These are phyloP conservation scores for Mesoclemmys tuberculata DNA, from an alignment of 2,113 vertebrate genomes.

Conservation along the genomic window DNA sequence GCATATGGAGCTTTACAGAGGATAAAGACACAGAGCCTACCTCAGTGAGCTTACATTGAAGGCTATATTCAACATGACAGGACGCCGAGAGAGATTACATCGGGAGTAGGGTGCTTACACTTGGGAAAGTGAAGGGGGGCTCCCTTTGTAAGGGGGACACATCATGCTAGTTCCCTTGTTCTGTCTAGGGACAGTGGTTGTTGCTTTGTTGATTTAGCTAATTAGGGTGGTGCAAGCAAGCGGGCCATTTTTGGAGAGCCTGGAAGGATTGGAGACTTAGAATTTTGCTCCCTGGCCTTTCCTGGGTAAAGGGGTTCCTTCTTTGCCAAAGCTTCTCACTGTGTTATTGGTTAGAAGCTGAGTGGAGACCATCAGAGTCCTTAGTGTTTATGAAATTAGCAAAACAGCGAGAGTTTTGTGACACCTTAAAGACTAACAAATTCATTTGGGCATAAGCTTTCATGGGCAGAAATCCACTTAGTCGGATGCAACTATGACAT, in stretches of 20 bases:
- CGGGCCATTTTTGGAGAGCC: neutral
- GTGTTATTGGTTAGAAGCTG: neutral
- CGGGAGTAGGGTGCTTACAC: neutral
- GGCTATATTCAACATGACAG: neutral
- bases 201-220: neutral
- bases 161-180: neutral
- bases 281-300: neutral
- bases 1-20: rapidly evolving
- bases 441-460: too few species aligned
- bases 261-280: neutral
- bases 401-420: neutral
- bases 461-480: too few species aligned
- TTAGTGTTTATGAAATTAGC: neutral
- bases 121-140: neutral
- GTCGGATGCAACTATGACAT: too few species aligned
- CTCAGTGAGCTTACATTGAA: neutral
- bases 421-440: too few species aligned
- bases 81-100: neutral
- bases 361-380: neutral
- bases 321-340: neutral
- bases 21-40: rapidly evolving
- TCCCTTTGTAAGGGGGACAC: rapidly evolving
- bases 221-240: neutral
- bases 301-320: neutral
- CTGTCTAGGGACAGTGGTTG: neutral